Base-by-base conservation (phyloP, 1,140 invertebrate species). In the Drosophila willistoni region DNA sequence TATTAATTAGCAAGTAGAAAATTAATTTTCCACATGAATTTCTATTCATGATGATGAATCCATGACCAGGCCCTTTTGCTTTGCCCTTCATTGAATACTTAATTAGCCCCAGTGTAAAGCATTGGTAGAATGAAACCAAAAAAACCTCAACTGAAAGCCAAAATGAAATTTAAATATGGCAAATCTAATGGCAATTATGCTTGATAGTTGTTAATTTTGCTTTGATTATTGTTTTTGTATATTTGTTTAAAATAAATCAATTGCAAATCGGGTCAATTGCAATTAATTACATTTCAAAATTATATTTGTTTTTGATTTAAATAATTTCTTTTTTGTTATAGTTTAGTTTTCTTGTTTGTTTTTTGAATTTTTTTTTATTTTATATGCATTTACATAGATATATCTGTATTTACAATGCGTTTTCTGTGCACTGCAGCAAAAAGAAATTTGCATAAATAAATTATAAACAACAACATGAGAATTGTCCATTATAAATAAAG, bases 401-500 rank as follows among this genome's bases (percentile, higher is more conserved):
- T 51, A 47, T 47, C 47, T 34, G 59, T 47, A 79, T 87, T 84
- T 80, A 73, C 77, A 63, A 36, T 68, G 76, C 64, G 47, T 56
- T 70, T 51, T 68, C 42, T 68, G 56, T 47, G 51, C 47, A 72
- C 51, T 56, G 39, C 64, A 65, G 63, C 51, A 36, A 47, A 33
- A 44, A 29, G 66, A 71, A 72, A 89, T 83, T 79, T 74, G 77
- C 84, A 89, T 89, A 89, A 89, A 87, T 89, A 82, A 84, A 89
- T 75, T 89, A 87, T 89, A 89, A 84, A 87, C 84, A 78, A 78
- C 76, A 89, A 80, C 70, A 89, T 63, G 77, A 72, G 67, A 80
- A 70, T 70, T 72, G 80, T 74, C 77, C 59, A 80, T 83, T 89
- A 74, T 83, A 74, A 87, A 80, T 81, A 69, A 67, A 64, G 56